Evolutionary conservation across 1,140 invertebrate genomes (phyloP).

Genomic region (Mya arenaria): DNA sequence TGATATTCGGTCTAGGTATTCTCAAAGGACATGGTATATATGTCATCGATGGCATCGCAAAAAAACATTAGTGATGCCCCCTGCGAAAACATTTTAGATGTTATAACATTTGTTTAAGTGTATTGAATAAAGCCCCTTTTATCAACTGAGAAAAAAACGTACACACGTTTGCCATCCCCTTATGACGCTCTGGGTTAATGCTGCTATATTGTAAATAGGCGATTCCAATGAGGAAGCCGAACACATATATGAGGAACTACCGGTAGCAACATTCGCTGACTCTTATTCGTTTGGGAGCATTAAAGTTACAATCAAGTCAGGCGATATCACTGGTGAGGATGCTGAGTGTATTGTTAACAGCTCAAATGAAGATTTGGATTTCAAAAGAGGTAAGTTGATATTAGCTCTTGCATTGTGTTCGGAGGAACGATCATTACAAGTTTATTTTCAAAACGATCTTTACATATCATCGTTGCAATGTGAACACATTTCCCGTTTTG

Average conservation of each 20-base stretch:
- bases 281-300: neutral
- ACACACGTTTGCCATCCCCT: too few relatives aligned
- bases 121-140: neutral
- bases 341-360: constrained; percentile 49
- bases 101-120: neutral
- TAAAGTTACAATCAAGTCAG: constrained; percentile 18
- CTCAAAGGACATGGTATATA: too few relatives aligned
- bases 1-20: too few relatives aligned
- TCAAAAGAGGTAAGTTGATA: constrained; percentile 27
- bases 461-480: too few relatives aligned
- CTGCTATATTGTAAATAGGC: neutral
- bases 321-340: constrained; percentile 29
- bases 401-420: neutral
- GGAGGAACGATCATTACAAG: neutral
- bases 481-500: neutral
- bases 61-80: neutral
- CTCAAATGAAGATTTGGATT: constrained; percentile 47
- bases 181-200: too few relatives aligned
- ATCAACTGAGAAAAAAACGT: too few relatives aligned
- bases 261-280: neutral
- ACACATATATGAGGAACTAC: neutral
- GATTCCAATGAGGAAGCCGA: neutral
- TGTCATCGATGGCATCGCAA: neutral
- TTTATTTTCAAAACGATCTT: neutral
- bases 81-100: neutral